Evolutionary conservation across 2,113 vertebrate species (phyloP).

Genomic region (Passer montanus): DNA sequence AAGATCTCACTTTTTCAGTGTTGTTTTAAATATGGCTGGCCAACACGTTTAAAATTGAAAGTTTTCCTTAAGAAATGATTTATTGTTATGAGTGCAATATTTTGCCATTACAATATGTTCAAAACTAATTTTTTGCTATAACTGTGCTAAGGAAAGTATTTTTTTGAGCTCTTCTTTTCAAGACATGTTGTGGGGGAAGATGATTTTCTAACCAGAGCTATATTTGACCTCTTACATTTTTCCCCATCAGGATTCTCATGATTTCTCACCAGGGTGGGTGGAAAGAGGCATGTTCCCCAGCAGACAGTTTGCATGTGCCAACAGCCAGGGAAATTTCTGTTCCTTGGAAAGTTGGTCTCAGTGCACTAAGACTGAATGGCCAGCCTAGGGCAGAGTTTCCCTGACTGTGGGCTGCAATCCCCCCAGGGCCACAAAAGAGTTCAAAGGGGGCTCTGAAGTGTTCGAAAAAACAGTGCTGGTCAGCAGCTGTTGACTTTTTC

Average conservation of each 20-base stretch:
- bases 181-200: background rate
- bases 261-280: background rate
- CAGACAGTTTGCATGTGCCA: background rate
- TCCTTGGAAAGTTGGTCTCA: slow-evolving; percentile 5
- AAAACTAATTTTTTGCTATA: background rate
- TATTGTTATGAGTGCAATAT: background rate
- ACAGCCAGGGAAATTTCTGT: background rate
- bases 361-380: background rate
- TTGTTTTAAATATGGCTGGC: background rate
- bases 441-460: slow-evolving; percentile 53
- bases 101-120: background rate
- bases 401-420: background rate
- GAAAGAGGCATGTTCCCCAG: background rate
- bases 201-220: background rate
- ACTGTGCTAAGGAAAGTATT: background rate
- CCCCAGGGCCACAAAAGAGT: background rate
- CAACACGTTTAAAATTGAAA: background rate
- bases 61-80: background rate
- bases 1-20: background rate
- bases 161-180: background rate
- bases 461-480: slow-evolving; percentile 42
- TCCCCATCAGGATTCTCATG: background rate
- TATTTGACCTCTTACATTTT: slow-evolving; percentile 14
- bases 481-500: slow-evolving; percentile 65
- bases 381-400: slow-evolving; percentile 26